Evolutionary conservation across 2,797 vertebrate species (phyloP).

Genomic region (Myotis myotis): DNA sequence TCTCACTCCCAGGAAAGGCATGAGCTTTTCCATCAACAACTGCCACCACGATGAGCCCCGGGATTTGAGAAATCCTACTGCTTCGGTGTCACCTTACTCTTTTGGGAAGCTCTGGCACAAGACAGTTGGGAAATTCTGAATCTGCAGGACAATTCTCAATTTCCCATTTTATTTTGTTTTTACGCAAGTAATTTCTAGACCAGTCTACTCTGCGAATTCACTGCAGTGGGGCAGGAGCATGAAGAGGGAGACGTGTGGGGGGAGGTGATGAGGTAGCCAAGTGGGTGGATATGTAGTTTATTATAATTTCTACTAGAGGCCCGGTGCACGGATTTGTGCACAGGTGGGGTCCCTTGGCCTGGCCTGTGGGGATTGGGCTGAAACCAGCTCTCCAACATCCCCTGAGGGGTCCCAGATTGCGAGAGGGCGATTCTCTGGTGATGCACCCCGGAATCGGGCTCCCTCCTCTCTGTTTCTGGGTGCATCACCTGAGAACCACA

Average conservation of each 20-base stretch:
- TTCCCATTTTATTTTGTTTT: not conserved
- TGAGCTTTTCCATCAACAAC: not conserved
- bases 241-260: not conserved
- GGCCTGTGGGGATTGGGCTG: too few species aligned
- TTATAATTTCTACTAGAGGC: not conserved
- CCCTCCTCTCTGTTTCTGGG: too few species aligned
- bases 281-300: not conserved
- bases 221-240: not conserved
- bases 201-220: not conserved
- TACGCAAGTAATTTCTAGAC: not conserved
- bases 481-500: too few species aligned
- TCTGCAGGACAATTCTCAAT: not conserved
- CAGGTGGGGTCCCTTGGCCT: too few species aligned
- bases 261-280: not conserved
- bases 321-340: too few species aligned
- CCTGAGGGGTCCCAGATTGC: too few species aligned
- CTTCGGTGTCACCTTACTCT: not conserved
- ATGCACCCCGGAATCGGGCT: too few species aligned
- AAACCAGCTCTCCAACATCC: too few species aligned
- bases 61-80: not conserved
- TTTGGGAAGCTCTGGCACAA: not conserved
- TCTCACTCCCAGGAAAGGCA: not conserved
- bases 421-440: too few species aligned
- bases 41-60: not conserved
- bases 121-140: not conserved